These are phyloP conservation scores for Falco berigora DNA, from an alignment of 2,797 vertebrate genomes.

Conservation along the genomic window DNA sequence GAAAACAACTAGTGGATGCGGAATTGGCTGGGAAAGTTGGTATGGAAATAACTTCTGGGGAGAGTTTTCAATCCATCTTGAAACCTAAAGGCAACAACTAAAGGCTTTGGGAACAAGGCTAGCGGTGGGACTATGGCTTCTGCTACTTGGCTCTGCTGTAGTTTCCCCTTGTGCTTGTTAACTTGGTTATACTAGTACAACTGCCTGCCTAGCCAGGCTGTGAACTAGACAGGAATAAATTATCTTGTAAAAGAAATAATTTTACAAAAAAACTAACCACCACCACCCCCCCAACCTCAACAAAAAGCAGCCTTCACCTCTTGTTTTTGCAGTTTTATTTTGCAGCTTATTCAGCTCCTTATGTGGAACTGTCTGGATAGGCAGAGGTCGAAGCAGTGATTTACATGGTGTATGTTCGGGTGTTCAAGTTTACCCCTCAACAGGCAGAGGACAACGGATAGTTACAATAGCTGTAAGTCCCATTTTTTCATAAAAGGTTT, in stretches of 20 bases:
- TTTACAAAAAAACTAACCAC: not conserved
- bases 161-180: not conserved
- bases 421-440: not conserved
- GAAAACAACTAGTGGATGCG: not conserved
- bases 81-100: not conserved
- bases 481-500: not conserved
- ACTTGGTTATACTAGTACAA: not conserved
- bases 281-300: accelerated
- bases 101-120: not conserved
- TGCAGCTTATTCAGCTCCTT: not conserved
- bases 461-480: not conserved
- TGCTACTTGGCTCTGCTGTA: not conserved
- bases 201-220: not conserved
- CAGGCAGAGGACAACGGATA: not conserved
- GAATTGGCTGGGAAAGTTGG: not conserved
- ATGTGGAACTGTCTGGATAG: not conserved
- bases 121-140: not conserved
- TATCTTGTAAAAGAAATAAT: not conserved
- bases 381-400: not conserved
- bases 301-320: not conserved
- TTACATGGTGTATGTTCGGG: not conserved
- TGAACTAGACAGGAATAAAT: not conserved
- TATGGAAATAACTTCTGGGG: not conserved
- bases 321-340: not conserved
- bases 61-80: not conserved